Conservation (phyloP, 2,797 vertebrate genomes). For the Tokudaia tokunoshimensis region DNA sequence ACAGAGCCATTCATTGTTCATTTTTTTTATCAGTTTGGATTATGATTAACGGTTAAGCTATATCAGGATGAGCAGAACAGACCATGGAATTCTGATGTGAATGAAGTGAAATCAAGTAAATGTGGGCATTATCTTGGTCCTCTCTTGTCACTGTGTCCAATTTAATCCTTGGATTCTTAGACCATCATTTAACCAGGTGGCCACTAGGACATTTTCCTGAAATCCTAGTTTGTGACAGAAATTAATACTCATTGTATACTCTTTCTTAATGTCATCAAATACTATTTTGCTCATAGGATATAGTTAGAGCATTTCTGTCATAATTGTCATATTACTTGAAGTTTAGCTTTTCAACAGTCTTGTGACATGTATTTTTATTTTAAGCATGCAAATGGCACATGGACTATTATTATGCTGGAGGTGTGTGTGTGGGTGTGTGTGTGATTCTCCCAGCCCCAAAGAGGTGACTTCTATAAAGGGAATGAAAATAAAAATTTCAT, state of each 20-base stretch:
- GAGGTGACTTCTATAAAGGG: conserved; percentile 77
- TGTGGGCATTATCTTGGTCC: neutral
- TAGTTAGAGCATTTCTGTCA: conserved; percentile 44
- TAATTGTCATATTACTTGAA: conserved; percentile 43
- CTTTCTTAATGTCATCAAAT: neutral
- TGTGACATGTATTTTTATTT: conserved; percentile 48
- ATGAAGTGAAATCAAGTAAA: neutral
- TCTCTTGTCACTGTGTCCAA: neutral
- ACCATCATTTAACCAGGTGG: neutral
- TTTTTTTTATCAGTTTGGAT: neutral
- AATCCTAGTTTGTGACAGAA: neutral
- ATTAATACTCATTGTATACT: neutral
- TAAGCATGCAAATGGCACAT: conserved; percentile 29
- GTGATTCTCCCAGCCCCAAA: conserved; percentile 27
- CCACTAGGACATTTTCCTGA: neutral
- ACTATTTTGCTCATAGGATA: conserved; percentile 12
- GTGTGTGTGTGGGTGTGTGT: neutral
- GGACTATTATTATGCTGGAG: conserved; percentile 61
- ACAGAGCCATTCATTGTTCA: neutral
- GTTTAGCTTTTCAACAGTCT: conserved; percentile 48
- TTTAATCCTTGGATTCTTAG: conserved; percentile 1
- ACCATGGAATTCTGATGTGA: neutral
- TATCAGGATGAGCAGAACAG: neutral
- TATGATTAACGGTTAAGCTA: conserved; percentile 18
- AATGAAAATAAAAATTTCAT: conserved; percentile 89